phyloP scores from a whole-genome alignment of 2,888 invertebrate genomes.

The Anticlea derivata region DNA sequence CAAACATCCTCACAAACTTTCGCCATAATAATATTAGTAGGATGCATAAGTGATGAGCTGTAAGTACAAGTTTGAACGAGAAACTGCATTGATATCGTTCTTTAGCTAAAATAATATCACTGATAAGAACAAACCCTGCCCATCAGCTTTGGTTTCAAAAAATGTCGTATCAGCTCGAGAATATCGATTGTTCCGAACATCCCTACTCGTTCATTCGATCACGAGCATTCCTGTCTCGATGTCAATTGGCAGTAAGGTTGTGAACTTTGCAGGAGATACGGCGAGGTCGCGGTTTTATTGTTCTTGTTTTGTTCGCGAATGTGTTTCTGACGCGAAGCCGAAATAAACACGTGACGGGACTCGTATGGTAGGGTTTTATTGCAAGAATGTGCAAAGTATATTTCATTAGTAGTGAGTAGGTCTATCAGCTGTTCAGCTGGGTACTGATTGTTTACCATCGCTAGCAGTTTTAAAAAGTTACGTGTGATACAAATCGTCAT shows the following conservation, averaged over 20 bases:
- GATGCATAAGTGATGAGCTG: no score
- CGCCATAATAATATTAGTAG: no score
- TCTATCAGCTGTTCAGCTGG: no score
- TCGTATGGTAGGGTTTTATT: constrained; percentile 16
- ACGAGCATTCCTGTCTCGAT: constrained; percentile 77
- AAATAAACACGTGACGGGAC: constrained; percentile 50
- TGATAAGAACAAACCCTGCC: neutral
- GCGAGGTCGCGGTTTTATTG: constrained; percentile 52
- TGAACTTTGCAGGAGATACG: constrained; percentile 58
- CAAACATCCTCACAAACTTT: no score
- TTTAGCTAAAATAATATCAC: neutral
- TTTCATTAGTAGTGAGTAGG: no score
- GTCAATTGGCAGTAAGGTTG: constrained; percentile 78
- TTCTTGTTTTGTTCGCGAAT: constrained; percentile 58
- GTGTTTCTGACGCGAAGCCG: constrained; percentile 53
- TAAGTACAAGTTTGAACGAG: no score
- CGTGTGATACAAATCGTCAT: no score
- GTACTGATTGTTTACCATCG: no score
- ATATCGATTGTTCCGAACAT: constrained; percentile 16
- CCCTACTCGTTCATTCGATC: constrained; percentile 68
- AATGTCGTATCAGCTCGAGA: neutral
- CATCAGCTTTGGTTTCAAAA: no score
- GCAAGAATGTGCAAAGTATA: constrained; percentile 11
- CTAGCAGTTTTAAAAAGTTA: no score
- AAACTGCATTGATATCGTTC: neutral